phyloP scores from a whole-genome alignment of 2,888 invertebrate species.

The Blera fallax region DNA sequence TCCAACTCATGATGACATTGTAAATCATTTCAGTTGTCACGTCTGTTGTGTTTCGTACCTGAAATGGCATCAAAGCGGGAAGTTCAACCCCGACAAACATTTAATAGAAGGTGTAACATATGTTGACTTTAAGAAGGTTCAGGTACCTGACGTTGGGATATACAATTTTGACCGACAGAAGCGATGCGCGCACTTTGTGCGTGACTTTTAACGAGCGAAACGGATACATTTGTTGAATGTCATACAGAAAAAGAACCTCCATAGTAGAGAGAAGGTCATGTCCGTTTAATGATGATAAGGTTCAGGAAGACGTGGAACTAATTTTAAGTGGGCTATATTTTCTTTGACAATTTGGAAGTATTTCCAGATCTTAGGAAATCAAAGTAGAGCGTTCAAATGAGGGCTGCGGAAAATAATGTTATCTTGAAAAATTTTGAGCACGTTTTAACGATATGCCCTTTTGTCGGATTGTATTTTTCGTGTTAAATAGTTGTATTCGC shows the following conservation, averaged over 20 bases:
- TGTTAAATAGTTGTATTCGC: too few species aligned
- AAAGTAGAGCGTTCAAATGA: neutral
- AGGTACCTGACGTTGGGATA: conserved; percentile 6
- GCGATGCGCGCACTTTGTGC: conserved; percentile 27
- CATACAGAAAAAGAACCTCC: neutral
- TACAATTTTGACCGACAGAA: neutral
- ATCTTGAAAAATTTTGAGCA: neutral
- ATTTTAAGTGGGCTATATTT: conserved; percentile 17
- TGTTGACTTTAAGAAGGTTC: conserved; percentile 17
- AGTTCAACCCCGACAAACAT: neutral
- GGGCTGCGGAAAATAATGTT: neutral
- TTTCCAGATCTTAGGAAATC: neutral
- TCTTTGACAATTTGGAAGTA: neutral
- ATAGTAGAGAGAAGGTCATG: conserved; percentile 44
- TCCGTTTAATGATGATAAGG: conserved; percentile 28
- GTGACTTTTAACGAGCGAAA: conserved; percentile 41
- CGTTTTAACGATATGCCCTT: neutral
- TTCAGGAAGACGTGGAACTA: conserved; percentile 31
- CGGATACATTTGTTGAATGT: conserved; percentile 20
- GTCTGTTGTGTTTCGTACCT: conserved; percentile 19
- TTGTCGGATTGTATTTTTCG: neutral
- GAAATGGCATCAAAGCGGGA: neutral
- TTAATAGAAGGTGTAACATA: conserved; percentile 24
- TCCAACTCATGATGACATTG: conserved; percentile 2
- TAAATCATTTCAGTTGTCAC: conserved; percentile 18